Percentiles rank a stretch among this genome's conserved stretches.
Evolutionary conservation across 2,888 invertebrate species (phyloP).

Genomic region (Leucophenga montana): DNA sequence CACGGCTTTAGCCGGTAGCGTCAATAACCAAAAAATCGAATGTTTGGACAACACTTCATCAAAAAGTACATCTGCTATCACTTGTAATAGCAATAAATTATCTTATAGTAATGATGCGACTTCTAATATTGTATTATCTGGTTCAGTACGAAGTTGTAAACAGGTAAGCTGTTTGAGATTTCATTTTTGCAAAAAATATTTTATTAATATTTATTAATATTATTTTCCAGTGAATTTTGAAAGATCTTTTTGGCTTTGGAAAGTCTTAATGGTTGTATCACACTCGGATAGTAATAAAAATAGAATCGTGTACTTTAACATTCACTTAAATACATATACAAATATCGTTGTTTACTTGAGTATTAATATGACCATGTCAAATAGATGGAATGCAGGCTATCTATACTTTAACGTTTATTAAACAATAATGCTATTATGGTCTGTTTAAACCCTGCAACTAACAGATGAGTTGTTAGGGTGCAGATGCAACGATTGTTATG

Average conservation of each 20-base stretch:
- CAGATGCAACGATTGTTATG: too few relatives aligned
- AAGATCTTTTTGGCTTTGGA: neutral
- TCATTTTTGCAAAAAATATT: neutral
- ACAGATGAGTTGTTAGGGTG: too few relatives aligned
- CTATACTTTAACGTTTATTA: too few relatives aligned
- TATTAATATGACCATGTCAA: too few relatives aligned
- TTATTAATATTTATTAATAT: neutral
- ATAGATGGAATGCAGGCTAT: too few relatives aligned
- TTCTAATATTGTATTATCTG: slow-evolving; percentile 84
- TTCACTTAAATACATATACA: too few relatives aligned
- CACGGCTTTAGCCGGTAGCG: slow-evolving; percentile 49
- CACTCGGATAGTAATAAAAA: neutral
- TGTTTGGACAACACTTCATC: slow-evolving; percentile 80
- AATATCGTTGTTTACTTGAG: too few relatives aligned
- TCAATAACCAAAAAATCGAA: slow-evolving; percentile 76
- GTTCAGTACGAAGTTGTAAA: slow-evolving; percentile 75
- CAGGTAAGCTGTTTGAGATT: slow-evolving; percentile 10
- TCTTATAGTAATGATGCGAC: slow-evolving; percentile 75
- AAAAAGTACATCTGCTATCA: slow-evolving; percentile 77
- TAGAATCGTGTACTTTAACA: too few relatives aligned
- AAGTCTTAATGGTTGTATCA: neutral
- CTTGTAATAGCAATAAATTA: slow-evolving; percentile 80
- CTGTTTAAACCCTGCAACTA: too few relatives aligned
- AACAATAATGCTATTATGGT: too few relatives aligned
- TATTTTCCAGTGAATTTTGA: neutral